Evolutionary conservation across 1,140 invertebrate genomes (phyloP), one percentile per base, ranked within the genome.

Genomic region (Cydia pomonella): DNA sequence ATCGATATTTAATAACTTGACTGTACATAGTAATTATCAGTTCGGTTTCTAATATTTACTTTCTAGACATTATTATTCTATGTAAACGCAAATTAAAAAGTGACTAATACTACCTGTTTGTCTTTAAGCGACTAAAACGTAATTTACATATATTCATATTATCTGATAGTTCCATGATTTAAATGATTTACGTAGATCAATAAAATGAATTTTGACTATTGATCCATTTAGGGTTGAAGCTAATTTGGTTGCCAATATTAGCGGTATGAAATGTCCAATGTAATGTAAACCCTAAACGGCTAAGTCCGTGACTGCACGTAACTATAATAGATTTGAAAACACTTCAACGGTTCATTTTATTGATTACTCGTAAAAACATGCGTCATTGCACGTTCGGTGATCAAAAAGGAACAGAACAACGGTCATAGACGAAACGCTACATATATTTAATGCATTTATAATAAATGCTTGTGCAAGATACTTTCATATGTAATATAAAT

Each of bases 401-500:
- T 47, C 16, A 4, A 50, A 50, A 50, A 66, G 1, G n/a, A 33
- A 63, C 25, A 29, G 62, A 50, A 18, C 23, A 29, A 66, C 27
- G 23, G 63, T 66, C 21, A 64, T 64, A 69, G 64, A 33, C 64
- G 64, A 69, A 69, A 69, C 29, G 18, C 64, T 69, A 69, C 27
- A 69, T 33, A 69, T 69, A 69, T 33, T 33, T 5, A 69, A 33
- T 18, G 64, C 64, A 69, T 69, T 38, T 21, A 18, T 69, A 72
- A 75, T 77, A 78, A 82, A 78, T 75, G 74, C 73, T 82, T 80
- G 78, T 82, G 80, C 80, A 82, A 38, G 21, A 69, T 29, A 33
- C 12, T 66, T 33, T 29, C 63, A 25, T 13, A 64, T 63, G 62
- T 63, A 63, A 63, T 63, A 69, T 18, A 18, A 66, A 29, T 69